Evolutionary conservation across 2,888 invertebrate species (phyloP).

Genomic region (Strigamia crassipes): DNA sequence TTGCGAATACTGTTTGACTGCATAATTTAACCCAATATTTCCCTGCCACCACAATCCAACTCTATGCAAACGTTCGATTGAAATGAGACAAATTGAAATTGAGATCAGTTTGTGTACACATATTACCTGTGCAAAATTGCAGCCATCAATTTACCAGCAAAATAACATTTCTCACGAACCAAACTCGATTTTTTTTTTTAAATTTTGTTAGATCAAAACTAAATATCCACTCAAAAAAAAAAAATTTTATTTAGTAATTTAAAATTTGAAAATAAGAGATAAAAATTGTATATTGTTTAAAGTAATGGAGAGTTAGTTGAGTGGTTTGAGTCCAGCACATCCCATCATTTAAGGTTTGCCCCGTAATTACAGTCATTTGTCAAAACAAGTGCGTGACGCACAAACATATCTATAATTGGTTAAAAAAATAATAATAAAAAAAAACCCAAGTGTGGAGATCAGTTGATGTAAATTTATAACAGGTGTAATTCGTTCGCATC

Average conservation of each 20-base stretch:
- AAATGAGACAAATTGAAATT: background rate
- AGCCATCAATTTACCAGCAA: background rate
- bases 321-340: constrained; percentile 21
- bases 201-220: background rate
- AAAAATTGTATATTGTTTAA: background rate
- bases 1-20: too few species aligned
- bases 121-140: background rate
- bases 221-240: background rate
- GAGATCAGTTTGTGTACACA: background rate
- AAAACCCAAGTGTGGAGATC: background rate
- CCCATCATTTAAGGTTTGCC: constrained; percentile 17
- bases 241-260: background rate
- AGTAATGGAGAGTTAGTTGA: constrained; percentile 25
- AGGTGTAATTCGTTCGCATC: background rate
- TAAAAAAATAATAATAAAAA: background rate
- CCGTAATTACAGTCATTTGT: constrained; percentile 22
- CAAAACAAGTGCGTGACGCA: constrained; percentile 30
- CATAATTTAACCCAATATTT: too few species aligned
- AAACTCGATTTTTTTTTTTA: background rate
- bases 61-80: background rate
- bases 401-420: constrained; percentile 29
- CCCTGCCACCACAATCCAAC: background rate
- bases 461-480: background rate
- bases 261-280: background rate
- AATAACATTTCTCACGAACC: background rate